Evolutionary conservation across 2,888 invertebrate species (phyloP).

Genomic region (Cotesia congregata): DNA sequence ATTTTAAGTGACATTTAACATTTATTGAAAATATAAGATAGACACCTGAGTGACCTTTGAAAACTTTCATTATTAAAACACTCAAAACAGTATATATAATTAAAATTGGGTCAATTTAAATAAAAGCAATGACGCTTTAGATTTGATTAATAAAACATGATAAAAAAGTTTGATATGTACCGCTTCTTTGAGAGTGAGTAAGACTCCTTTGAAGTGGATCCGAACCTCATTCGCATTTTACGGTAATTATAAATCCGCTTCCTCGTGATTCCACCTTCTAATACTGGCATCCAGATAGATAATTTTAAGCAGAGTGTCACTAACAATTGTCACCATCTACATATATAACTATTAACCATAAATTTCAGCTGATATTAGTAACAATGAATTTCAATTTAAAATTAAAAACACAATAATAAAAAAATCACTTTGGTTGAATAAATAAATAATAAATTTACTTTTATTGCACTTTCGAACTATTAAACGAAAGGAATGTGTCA

Average conservation of each 20-base stretch:
- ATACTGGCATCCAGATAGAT: slow-evolving; percentile 63
- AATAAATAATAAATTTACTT: background rate
- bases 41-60: too few relatives aligned
- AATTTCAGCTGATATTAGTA: background rate
- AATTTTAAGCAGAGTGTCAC: slow-evolving; percentile 21
- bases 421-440: background rate
- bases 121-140: too few relatives aligned
- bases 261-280: slow-evolving; percentile 64
- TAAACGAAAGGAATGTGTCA: background rate
- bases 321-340: slow-evolving; percentile 12
- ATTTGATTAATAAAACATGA: background rate
- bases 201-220: slow-evolving; percentile 68
- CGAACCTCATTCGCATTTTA: slow-evolving; percentile 66
- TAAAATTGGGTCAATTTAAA: too few relatives aligned
- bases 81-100: too few relatives aligned
- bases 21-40: too few relatives aligned
- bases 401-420: slow-evolving; percentile 1
- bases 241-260: slow-evolving; percentile 51
- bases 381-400: background rate
- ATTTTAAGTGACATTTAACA: too few relatives aligned
- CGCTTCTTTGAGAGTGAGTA: slow-evolving; percentile 68
- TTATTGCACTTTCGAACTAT: background rate
- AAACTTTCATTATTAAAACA: too few relatives aligned
- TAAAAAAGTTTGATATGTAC: slow-evolving; percentile 52
- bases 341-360: slow-evolving; percentile 11